phyloP scores from a whole-genome alignment of 2,797 vertebrate species.

The Hypotaenidia philippensis region DNA sequence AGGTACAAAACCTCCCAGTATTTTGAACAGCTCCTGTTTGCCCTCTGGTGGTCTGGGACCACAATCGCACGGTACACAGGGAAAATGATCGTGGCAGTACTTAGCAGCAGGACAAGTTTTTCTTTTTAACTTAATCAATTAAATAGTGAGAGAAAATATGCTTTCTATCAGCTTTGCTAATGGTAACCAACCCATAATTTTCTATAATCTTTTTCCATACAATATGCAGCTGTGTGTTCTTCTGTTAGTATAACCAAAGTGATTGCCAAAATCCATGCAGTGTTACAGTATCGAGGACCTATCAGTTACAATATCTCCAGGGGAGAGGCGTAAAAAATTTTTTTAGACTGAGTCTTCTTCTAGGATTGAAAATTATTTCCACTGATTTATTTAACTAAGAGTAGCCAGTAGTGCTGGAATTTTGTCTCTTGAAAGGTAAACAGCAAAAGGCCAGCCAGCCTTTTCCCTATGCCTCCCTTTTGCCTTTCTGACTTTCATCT shows the following conservation, averaged over 20 bases:
- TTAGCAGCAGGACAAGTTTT: neutral
- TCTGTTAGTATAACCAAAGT: neutral
- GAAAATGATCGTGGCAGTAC: neutral
- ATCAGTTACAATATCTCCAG: neutral
- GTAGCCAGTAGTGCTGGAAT: neutral
- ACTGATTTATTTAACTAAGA: neutral
- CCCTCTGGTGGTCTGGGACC: conserved; percentile 32
- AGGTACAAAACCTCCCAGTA: fast-evolving
- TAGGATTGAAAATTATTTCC: neutral
- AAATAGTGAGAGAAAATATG: neutral
- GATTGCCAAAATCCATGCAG: neutral
- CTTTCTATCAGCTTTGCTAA: neutral
- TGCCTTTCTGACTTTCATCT: neutral
- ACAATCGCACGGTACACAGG: neutral
- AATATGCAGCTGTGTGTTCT: neutral
- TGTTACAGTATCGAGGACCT: neutral
- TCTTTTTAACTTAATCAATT: neutral
- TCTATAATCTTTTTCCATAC: neutral
- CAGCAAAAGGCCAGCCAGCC: neutral
- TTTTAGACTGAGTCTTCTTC: neutral
- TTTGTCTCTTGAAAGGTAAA: neutral
- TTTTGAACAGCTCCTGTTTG: neutral
- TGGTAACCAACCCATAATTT: neutral
- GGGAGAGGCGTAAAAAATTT: neutral
- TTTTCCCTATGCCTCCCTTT: neutral